phyloP scores from a whole-genome alignment of 2,888 invertebrate genomes.

The Frankliniella fusca region DNA sequence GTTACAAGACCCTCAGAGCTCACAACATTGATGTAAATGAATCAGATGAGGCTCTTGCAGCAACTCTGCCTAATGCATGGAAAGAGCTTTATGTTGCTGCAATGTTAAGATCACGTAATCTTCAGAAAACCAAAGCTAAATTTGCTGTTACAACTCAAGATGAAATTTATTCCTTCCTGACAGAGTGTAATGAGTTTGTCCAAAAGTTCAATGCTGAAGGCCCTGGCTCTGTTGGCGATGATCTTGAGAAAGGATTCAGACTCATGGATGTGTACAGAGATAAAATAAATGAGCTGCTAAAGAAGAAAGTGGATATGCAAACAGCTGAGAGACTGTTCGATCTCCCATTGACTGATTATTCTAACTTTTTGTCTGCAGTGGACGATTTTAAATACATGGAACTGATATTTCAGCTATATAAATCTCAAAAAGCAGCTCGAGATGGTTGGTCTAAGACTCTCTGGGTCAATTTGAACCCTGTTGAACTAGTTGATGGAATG shows the following conservation, averaged over 20 bases:
- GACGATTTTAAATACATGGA: slow-evolving; percentile 65
- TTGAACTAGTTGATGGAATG: slow-evolving; percentile 77
- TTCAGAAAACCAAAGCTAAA: slow-evolving; percentile 78
- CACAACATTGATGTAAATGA: slow-evolving; percentile 59
- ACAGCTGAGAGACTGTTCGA: slow-evolving; percentile 84
- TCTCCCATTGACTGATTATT: slow-evolving; percentile 78
- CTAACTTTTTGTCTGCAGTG: slow-evolving; percentile 62
- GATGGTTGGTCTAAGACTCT: slow-evolving; percentile 81
- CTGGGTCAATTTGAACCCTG: slow-evolving; percentile 83
- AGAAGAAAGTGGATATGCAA: slow-evolving; percentile 58
- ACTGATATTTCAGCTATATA: slow-evolving; percentile 70
- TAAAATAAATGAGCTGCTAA: slow-evolving; percentile 64
- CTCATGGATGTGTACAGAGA: slow-evolving; percentile 62
- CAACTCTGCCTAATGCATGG: slow-evolving; percentile 57
- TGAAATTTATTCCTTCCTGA: slow-evolving; percentile 67
- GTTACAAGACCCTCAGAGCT: slow-evolving; percentile 67
- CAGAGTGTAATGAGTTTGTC: slow-evolving; percentile 61
- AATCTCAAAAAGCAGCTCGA: slow-evolving; percentile 69
- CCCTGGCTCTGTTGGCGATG: slow-evolving; percentile 72
- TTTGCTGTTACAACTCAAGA: slow-evolving; percentile 75
- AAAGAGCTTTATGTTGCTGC: slow-evolving; percentile 63
- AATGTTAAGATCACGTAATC: slow-evolving; percentile 62
- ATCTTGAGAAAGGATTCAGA: slow-evolving; percentile 67
- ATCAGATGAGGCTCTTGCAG: neutral
- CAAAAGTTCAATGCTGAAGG: slow-evolving; percentile 70